Evolutionary conservation across 1,140 invertebrate genomes (phyloP).

Genomic region (Bombus ignitus): DNA sequence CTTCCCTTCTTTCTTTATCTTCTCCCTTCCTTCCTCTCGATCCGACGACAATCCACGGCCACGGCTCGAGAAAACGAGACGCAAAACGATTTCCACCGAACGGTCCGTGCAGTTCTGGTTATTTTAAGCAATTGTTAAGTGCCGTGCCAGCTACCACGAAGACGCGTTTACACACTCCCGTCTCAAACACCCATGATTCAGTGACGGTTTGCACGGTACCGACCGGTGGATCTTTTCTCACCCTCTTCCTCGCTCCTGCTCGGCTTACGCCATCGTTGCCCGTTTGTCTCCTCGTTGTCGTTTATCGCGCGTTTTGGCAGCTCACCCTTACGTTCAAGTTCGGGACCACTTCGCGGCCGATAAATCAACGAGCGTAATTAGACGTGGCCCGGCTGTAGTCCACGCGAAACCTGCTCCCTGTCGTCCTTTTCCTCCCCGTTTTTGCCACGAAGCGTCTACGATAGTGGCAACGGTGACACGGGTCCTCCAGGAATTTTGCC

Average conservation of each 20-base stretch:
- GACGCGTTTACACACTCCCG: constrained; percentile 58
- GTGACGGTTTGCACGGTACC: constrained; percentile 27
- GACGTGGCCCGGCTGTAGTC: constrained; percentile 27
- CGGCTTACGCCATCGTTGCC: background rate
- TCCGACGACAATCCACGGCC: background rate
- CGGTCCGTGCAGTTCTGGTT: constrained; percentile 55
- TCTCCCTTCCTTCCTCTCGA: background rate
- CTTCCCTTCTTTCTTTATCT: background rate
- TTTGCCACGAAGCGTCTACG: background rate
- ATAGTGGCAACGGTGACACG: constrained; percentile 6
- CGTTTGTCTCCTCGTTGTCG: constrained; percentile 7
- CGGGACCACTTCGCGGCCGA: constrained; percentile 42
- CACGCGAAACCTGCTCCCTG: background rate
- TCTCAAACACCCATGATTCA: constrained; percentile 63
- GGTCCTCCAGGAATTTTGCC: constrained; percentile 34
- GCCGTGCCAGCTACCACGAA: constrained; percentile 47
- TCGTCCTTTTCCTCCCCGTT: background rate
- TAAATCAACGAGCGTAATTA: constrained; percentile 66
- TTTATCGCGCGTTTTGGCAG: constrained; percentile 39
- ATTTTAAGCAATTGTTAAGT: constrained; percentile 75
- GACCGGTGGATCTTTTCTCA: background rate
- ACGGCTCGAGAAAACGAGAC: constrained; percentile 1
- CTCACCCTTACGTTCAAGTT: background rate
- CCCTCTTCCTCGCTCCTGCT: background rate
- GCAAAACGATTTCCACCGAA: constrained; percentile 38